Conservation (phyloP, 2,888 invertebrate species). For the Zhuqinia jingwanae region DNA sequence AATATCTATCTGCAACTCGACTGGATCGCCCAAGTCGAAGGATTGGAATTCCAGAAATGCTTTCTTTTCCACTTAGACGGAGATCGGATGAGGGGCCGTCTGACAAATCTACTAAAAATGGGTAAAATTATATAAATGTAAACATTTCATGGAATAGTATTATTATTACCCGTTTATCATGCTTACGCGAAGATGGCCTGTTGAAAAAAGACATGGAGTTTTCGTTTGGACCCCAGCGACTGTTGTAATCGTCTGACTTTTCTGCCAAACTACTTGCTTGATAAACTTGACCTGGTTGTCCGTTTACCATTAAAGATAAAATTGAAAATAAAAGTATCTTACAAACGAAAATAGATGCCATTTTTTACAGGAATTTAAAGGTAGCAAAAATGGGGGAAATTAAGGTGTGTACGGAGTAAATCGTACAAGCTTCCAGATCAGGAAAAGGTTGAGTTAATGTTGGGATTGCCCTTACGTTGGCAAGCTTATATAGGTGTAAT, state of each 20-base stretch:
- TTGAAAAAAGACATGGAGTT: neutral
- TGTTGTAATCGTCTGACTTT: slow-evolving; percentile 7
- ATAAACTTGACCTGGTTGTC: slow-evolving; percentile 4
- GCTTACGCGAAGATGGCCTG: neutral
- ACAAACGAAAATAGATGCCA: slow-evolving; percentile 8
- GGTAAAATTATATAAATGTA: neutral
- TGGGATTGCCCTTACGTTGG: too few relatives aligned
- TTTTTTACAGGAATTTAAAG: neutral
- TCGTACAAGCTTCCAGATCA: too few relatives aligned
- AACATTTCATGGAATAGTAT: neutral
- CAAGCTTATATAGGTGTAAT: too few relatives aligned
- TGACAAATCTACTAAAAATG: slow-evolving; percentile 3
- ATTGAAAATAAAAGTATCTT: neutral
- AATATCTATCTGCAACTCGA: neutral
- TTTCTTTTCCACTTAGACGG: neutral
- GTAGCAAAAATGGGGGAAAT: neutral
- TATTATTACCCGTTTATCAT: neutral
- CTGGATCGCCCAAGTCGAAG: slow-evolving; percentile 17
- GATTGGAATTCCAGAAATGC: slow-evolving; percentile 14
- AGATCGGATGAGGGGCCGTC: neutral
- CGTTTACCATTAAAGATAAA: neutral
- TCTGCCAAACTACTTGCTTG: neutral
- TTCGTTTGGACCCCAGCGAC: neutral
- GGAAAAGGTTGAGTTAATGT: too few relatives aligned
- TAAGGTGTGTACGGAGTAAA: too few relatives aligned